Evolutionary conservation across 2,113 vertebrate species (phyloP).

Genomic region (Otus sunia): DNA sequence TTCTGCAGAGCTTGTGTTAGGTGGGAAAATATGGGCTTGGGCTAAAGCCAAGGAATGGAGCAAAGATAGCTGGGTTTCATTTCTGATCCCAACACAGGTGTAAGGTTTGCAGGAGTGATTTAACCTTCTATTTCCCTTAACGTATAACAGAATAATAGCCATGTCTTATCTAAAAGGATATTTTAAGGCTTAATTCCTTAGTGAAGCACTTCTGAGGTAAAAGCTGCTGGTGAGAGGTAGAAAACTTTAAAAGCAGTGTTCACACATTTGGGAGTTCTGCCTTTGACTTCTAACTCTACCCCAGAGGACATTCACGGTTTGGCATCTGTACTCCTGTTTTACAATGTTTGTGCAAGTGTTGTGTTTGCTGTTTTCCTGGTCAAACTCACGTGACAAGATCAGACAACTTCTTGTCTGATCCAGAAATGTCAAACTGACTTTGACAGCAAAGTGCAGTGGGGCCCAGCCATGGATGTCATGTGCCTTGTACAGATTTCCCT

Average conservation of each 20-base stretch:
- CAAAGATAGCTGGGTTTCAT: slow-evolving; percentile 8
- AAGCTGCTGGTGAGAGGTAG: background rate
- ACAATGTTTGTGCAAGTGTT: background rate
- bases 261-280: background rate
- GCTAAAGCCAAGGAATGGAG: background rate
- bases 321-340: background rate
- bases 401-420: background rate
- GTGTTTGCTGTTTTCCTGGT: background rate
- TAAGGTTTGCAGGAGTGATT: background rate
- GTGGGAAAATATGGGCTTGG: background rate
- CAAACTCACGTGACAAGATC: background rate
- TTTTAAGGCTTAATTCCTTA: background rate
- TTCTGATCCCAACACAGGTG: background rate
- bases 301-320: background rate
- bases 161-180: background rate
- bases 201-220: background rate
- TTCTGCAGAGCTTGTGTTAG: background rate
- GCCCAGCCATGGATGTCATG: background rate
- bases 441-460: background rate
- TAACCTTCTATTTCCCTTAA: background rate
- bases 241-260: background rate
- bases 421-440: background rate
- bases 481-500: background rate
- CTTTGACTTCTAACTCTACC: background rate
- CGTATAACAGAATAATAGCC: background rate